Evolutionary conservation across 2,888 invertebrate genomes (phyloP).

Genomic region (Ctenicera cuprea): DNA sequence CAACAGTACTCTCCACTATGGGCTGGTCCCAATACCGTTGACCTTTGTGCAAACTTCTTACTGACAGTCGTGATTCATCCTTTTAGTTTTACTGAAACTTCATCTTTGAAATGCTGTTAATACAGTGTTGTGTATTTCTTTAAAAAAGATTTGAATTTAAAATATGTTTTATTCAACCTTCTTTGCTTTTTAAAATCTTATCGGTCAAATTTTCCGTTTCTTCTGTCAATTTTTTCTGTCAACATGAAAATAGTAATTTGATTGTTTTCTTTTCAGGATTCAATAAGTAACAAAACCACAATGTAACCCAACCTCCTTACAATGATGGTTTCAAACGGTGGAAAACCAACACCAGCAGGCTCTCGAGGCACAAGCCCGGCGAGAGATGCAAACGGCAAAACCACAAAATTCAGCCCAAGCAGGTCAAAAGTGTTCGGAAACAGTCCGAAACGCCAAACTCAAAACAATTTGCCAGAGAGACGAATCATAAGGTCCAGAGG

Average conservation of each 20-base stretch:
- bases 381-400: slow-evolving; percentile 48
- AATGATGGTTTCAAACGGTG: slow-evolving; percentile 65
- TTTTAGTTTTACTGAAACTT: too few relatives aligned
- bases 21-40: too few relatives aligned
- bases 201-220: too few relatives aligned
- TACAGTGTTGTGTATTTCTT: too few relatives aligned
- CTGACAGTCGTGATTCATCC: too few relatives aligned
- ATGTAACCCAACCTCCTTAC: background rate
- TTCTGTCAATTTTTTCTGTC: too few relatives aligned
- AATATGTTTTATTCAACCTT: too few relatives aligned
- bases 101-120: too few relatives aligned
- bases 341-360: slow-evolving; percentile 62
- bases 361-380: slow-evolving; percentile 66
- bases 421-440: slow-evolving; percentile 32
- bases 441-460: slow-evolving; percentile 37
- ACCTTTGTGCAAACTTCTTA: too few relatives aligned
- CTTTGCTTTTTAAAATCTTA: too few relatives aligned
- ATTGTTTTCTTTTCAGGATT: background rate
- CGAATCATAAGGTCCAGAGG: slow-evolving; percentile 59
- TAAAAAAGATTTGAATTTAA: too few relatives aligned
- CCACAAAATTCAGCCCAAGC: slow-evolving; percentile 43
- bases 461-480: slow-evolving; percentile 20
- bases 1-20: too few relatives aligned
- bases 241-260: background rate
- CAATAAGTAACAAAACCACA: background rate